These are phyloP conservation scores for Hemicrepidius hirtus DNA, from an alignment of 2,888 invertebrate species.

Conservation along the genomic window DNA sequence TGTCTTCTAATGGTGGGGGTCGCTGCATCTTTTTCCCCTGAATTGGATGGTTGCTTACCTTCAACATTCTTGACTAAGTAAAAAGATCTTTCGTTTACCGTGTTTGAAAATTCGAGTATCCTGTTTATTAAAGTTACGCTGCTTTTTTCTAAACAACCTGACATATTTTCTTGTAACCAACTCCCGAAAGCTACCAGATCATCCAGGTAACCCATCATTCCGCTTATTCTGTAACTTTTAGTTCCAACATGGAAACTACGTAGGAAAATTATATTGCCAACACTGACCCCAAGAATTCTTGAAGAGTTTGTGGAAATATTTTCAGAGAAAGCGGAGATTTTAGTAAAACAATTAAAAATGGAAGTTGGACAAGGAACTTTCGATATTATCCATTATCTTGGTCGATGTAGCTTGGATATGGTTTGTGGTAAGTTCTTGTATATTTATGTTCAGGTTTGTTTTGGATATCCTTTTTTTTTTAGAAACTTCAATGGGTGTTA, in stretches of 20 bases:
- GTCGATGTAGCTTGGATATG: slow-evolving; percentile 77
- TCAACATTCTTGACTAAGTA: no score
- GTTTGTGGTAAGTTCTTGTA: slow-evolving; percentile 74
- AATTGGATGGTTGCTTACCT: no score
- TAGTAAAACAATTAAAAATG: slow-evolving; percentile 72
- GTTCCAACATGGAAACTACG: slow-evolving; percentile 77
- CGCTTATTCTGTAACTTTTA: no score
- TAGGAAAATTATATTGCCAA: slow-evolving; percentile 76
- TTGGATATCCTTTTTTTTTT: slow-evolving; percentile 30
- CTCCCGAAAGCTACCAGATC: no score
- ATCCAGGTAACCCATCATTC: no score
- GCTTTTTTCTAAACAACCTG: no score
- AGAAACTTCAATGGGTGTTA: slow-evolving; percentile 85
- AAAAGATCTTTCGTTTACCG: background rate
- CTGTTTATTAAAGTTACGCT: no score
- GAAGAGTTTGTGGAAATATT: slow-evolving; percentile 78
- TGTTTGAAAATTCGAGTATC: no score
- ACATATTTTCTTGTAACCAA: no score
- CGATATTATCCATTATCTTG: slow-evolving; percentile 74
- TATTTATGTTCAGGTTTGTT: background rate
- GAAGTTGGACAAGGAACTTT: slow-evolving; percentile 69
- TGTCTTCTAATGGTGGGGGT: no score
- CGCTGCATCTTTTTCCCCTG: no score
- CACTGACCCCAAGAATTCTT: slow-evolving; percentile 79
- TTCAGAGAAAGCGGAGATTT: slow-evolving; percentile 74